phyloP scores from a whole-genome alignment of 1,140 invertebrate species.

The Ooceraea biroi region DNA sequence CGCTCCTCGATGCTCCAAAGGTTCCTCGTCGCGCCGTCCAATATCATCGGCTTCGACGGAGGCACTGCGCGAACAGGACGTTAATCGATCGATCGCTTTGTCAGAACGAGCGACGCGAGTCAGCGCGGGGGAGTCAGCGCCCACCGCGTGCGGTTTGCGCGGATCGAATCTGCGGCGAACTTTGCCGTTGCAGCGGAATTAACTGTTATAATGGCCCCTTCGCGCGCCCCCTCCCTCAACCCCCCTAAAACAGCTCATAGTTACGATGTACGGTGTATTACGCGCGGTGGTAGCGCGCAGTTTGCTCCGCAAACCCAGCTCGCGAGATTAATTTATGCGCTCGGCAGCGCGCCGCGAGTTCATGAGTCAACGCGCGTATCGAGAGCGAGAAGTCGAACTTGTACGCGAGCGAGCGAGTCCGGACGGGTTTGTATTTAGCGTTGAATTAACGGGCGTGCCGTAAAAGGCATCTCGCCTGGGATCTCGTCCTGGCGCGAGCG shows the following conservation, averaged over 20 bases:
- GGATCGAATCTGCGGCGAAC: conserved; percentile 15
- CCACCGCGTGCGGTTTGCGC: conserved; percentile 13
- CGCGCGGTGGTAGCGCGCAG: conserved; percentile 25
- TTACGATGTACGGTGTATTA: conserved; percentile 51
- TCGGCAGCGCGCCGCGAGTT: conserved; percentile 30
- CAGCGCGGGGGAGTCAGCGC: conserved; percentile 30
- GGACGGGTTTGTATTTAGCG: neutral
- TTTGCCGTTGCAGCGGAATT: conserved; percentile 53
- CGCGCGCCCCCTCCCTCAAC: no score
- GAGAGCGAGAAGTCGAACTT: conserved; percentile 29
- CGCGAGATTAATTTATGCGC: conserved; percentile 56
- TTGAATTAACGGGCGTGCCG: neutral
- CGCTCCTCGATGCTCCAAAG: conserved; percentile 85
- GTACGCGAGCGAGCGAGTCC: neutral
- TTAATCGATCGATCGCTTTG: conserved; percentile 43
- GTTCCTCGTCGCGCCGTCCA: conserved; percentile 84
- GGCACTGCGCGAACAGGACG: conserved; percentile 77
- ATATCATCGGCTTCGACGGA: conserved; percentile 87
- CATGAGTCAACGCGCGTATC: conserved; percentile 47
- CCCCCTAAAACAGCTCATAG: conserved; percentile 56
- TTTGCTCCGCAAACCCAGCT: conserved; percentile 53
- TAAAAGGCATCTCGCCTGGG: neutral
- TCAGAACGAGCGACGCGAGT: conserved; percentile 32
- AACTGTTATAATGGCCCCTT: conserved; percentile 52
- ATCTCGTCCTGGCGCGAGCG: no score